phyloP scores from a whole-genome alignment of 2,113 vertebrate genomes.

The Procavia capensis region DNA sequence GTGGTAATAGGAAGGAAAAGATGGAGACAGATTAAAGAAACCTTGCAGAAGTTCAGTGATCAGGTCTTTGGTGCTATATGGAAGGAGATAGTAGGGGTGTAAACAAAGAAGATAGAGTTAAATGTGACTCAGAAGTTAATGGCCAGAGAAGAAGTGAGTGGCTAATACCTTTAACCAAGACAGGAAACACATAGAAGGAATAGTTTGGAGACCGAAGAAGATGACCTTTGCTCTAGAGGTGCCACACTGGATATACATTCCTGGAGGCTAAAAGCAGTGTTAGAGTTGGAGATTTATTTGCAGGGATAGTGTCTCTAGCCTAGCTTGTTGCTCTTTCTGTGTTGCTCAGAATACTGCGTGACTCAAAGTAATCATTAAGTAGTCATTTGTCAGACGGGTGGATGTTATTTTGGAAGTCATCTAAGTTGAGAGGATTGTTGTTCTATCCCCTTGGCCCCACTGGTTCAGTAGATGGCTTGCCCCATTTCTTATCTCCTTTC shows the following conservation, averaged over 20 bases:
- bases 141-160: background rate
- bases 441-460: background rate
- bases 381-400: background rate
- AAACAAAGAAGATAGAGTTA: background rate
- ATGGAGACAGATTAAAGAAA: background rate
- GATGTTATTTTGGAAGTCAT: background rate
- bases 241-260: background rate
- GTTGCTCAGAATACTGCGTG: background rate
- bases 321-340: background rate
- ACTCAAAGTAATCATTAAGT: background rate
- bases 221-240: background rate
- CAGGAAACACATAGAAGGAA: background rate
- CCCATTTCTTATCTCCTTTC: constrained; percentile 3
- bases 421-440: background rate
- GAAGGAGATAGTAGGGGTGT: background rate
- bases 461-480: background rate
- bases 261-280: background rate
- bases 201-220: background rate
- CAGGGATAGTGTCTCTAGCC: background rate
- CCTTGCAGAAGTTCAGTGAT: background rate
- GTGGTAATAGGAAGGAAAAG: background rate
- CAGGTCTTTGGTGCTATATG: background rate
- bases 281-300: background rate
- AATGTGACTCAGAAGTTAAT: background rate
- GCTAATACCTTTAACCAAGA: background rate